Evolutionary conservation across 1,140 invertebrate species (phyloP), one percentile per base, ranked within the genome.

Genomic region (Panagrolaimus sp.): DNA sequence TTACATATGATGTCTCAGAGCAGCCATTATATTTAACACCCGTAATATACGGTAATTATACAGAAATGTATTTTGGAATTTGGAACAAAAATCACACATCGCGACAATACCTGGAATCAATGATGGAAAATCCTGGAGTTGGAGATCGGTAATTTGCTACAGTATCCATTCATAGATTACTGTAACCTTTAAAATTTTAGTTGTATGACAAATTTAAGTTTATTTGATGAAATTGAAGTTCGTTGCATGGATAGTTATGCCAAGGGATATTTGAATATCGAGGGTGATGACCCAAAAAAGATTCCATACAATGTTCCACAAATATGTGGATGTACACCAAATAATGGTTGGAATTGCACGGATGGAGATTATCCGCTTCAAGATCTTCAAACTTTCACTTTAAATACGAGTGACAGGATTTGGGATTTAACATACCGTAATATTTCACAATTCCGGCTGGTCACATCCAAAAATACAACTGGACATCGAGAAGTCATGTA

Each of bases 341-440:
- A 76, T 44, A 86, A 86, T 14, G 84, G 84, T 62, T 83, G 83
- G 73, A 72, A 74, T 21, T 88, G 87, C 76, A 84, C 86, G 73
- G 78, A 78, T 52, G 83, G 83, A 6, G 80, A 79, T 6, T 85
- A 83, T 12, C 83, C 84, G 4, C 65, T 73, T 4, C 48, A 47
- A n/a, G 46, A 62, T 28, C 84, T 86, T 10, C 76, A 78, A 8
- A 26, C 63, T 43, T 52, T 79, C 14, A 58, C 74, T 1, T 71
- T 86, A 7, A 79, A 84, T n/a, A 85, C 84, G 24, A 84, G 84
- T 28, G 86, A 88, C 67, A 75, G 84, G n/a, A 63, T 88, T 8
- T 84, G 83, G 63, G 87, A 89, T 75, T 79, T 87, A 71, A 88
- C 85, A 17, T 82, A 80, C 5, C 75, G 84, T 24, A 86, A 88